Evolutionary conservation across 2,113 vertebrate species (phyloP), one percentile per base, ranked within the genome.

Genomic region (Antigone vipio): DNA sequence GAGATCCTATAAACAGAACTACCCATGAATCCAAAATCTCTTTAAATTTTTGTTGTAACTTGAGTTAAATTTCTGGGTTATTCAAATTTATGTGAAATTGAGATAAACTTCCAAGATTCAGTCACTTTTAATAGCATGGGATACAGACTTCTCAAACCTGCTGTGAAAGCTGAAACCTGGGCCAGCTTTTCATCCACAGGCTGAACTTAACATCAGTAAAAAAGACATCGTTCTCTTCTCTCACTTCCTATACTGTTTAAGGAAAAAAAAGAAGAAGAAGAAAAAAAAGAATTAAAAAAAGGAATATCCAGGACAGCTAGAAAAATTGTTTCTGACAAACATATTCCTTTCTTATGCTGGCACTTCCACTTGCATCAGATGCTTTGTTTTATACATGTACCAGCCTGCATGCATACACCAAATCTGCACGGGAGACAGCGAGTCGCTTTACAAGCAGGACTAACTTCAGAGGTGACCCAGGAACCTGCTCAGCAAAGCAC

Each of bases 111-210:
- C 84, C 84, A 95, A 91, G 92, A 95, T 97, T 94, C 84, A 87
- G 62, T 92, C 94, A 96, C 80, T 95, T 97, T 92, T 93, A 97
- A 94, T 95, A 97, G 92, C 62, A 80, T 63, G 89, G 84, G 77
- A 91, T 95, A 89, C 89, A 95, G 81, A 87, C 89, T 95, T 95
- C 67, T 89, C 89, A 95, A 96, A 92, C 73, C 69, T 97, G 77
- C 94, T 94, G 86, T 77, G 81, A 95, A 93, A 92, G 67, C 89
- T 91, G 81, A 95, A 96, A 82, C 77, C 55, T 79, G 45, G 75
- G 71, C 86, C 81, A 96, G 62, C 9, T 95, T 95, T 87, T 97
- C 73, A 92, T 87, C 74, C 80, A 62, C 80, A 79, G 40, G 30
- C 67, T 16, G 5, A 93, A 82, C 55, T 82, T 88, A 79, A 85